Percentiles rank a stretch among this genome's conserved stretches.
Conservation (phyloP, 1,140 invertebrate species). For the Halyomorpha halys region DNA sequence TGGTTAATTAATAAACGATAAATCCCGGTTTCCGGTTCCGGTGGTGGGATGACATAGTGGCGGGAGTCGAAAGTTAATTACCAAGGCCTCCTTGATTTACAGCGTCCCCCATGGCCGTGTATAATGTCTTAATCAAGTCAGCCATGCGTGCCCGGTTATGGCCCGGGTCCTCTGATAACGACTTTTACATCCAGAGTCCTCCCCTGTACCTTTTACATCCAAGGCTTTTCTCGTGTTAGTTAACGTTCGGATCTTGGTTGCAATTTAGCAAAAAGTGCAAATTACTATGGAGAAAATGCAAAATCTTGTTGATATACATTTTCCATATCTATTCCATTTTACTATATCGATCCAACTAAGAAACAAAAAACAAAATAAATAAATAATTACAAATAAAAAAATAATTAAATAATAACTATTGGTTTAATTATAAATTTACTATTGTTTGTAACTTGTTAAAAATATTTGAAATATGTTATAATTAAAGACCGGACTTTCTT, state of each 20-base stretch:
- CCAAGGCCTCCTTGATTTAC: slow-evolving; percentile 16
- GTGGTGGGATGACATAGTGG: slow-evolving; percentile 15
- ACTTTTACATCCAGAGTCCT: slow-evolving; percentile 10
- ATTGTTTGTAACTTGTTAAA: too few species aligned
- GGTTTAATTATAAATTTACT: too few species aligned
- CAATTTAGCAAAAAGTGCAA: too few species aligned
- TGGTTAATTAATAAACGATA: slow-evolving; percentile 27
- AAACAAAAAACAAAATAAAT: too few species aligned
- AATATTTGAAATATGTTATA: too few species aligned
- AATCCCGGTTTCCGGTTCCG: slow-evolving; percentile 14
- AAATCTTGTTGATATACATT: too few species aligned
- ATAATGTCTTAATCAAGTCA: slow-evolving; percentile 27
- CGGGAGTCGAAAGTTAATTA: slow-evolving; percentile 21
- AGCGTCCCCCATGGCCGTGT: slow-evolving; percentile 8
- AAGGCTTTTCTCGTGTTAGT: background rate
- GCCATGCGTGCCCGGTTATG: slow-evolving; percentile 23
- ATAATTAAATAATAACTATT: too few species aligned
- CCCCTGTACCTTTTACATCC: background rate
- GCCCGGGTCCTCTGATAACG: slow-evolving; percentile 6
- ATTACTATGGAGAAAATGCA: too few species aligned
- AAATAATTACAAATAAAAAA: too few species aligned
- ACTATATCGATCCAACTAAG: too few species aligned
- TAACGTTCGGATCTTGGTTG: background rate
- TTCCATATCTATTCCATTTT: too few species aligned
- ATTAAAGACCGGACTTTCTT: too few species aligned